Conservation (phyloP, 1,140 invertebrate genomes). For the Macrobrachium nipponense region DNA sequence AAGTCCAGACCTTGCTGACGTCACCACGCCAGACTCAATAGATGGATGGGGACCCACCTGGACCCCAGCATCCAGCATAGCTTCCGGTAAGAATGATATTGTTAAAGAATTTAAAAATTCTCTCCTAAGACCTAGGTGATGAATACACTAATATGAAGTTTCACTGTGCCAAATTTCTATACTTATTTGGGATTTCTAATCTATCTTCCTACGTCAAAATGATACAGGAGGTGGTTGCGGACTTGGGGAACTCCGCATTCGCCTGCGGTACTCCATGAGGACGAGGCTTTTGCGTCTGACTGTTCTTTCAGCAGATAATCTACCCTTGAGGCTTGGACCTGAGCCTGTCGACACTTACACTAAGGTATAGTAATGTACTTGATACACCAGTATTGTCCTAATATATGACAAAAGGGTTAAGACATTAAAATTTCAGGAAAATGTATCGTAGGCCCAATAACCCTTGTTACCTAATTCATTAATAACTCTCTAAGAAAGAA, state of each 20-base stretch:
- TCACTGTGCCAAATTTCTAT: too few species aligned
- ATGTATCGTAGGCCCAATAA: too few species aligned
- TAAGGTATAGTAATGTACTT: slow-evolving; percentile 8
- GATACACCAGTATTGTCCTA: too few species aligned
- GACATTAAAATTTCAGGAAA: too few species aligned
- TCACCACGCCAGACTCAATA: slow-evolving; percentile 49
- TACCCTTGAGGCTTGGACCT: slow-evolving; percentile 43
- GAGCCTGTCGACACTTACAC: slow-evolving; percentile 50
- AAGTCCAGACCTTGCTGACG: slow-evolving; percentile 19
- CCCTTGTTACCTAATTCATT: too few species aligned
- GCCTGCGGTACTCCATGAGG: slow-evolving; percentile 26
- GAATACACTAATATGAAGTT: too few species aligned
- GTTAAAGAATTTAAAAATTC: too few species aligned
- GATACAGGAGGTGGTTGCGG: slow-evolving; percentile 44
- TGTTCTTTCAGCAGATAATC: slow-evolving; percentile 39
- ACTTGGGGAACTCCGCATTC: slow-evolving; percentile 36
- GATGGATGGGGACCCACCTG: slow-evolving; percentile 47
- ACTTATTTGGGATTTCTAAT: too few species aligned
- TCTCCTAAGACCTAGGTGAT: not conserved
- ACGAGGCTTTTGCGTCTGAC: slow-evolving; percentile 11
- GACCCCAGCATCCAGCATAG: slow-evolving; percentile 50
- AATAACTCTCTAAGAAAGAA: too few species aligned
- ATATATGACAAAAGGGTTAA: too few species aligned
- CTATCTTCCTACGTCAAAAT: too few species aligned
- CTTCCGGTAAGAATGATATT: slow-evolving; percentile 21